phyloP scores from a whole-genome alignment of 2,888 invertebrate species.

The Beris chalybata region DNA sequence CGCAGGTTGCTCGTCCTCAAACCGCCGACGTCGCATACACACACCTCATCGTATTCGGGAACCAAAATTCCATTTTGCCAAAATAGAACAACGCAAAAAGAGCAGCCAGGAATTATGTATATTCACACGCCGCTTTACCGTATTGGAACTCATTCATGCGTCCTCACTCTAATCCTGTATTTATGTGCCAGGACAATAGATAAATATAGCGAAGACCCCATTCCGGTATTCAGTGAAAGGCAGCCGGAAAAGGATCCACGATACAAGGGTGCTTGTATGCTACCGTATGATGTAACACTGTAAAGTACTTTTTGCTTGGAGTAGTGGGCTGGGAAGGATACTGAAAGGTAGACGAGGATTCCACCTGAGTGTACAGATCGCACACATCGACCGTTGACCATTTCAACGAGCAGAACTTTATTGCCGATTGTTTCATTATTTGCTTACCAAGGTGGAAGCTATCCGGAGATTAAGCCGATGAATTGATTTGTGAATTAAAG shows the following conservation, averaged over 20 bases:
- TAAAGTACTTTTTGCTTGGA: constrained; percentile 8
- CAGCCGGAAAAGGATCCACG: neutral
- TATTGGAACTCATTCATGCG: constrained; percentile 39
- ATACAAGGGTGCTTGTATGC: constrained; percentile 2
- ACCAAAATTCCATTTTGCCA: neutral
- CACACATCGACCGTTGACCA: constrained; percentile 32
- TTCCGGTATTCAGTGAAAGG: neutral
- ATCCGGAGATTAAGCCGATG: constrained; percentile 38
- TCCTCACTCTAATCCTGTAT: constrained; percentile 39
- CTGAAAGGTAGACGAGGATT: neutral
- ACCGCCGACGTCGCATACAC: neutral
- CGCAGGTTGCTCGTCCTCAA: constrained; percentile 34
- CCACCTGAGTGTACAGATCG: constrained; percentile 14
- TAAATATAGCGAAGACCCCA: constrained; percentile 34
- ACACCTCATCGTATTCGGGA: constrained; percentile 5
- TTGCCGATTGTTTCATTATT: constrained; percentile 45
- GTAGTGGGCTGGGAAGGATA: neutral
- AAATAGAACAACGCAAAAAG: constrained; percentile 27
- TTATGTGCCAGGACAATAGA: constrained; percentile 39
- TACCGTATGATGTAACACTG: neutral
- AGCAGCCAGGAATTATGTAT: constrained; percentile 36
- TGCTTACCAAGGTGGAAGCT: constrained; percentile 41
- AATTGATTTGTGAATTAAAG: constrained; percentile 43
- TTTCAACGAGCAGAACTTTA: constrained; percentile 42
- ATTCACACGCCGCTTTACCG: constrained; percentile 31